These are phyloP conservation scores for Drosophila macrothrix DNA, from an alignment of 2,888 invertebrate species.

Conservation along the genomic window DNA sequence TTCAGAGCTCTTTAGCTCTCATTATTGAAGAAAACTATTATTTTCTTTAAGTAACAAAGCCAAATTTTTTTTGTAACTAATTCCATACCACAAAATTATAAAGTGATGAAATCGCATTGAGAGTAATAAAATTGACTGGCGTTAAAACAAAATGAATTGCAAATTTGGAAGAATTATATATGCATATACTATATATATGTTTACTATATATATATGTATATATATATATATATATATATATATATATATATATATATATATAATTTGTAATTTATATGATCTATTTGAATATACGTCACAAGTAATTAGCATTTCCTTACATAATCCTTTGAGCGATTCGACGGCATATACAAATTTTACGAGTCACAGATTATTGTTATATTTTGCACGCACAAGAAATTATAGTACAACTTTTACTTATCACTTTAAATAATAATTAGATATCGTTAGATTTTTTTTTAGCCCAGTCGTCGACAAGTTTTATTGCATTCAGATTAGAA, in stretches of 20 bases:
- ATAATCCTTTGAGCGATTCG: not conserved
- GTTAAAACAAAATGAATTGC: not conserved
- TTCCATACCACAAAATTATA: no score
- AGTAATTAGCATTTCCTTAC: constrained; percentile 16
- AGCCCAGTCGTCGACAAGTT: constrained; percentile 19
- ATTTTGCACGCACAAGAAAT: constrained; percentile 13
- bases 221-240: no score
- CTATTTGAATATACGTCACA: not conserved
- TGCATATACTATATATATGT: not conserved
- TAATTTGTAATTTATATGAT: no score
- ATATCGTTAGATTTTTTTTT: constrained; percentile 35
- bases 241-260: no score
- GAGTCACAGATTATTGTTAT: constrained; percentile 45
- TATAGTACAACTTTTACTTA: constrained; percentile 32
- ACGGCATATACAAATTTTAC: constrained; percentile 30
- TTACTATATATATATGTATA: not conserved
- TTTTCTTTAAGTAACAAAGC: not conserved
- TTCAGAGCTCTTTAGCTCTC: not conserved
- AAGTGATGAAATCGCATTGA: not conserved
- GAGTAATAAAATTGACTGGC: not conserved
- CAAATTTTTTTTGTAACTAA: not conserved
- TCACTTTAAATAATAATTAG: constrained; percentile 37
- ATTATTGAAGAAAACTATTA: not conserved
- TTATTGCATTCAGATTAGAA: constrained; percentile 34
- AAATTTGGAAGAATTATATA: not conserved